phyloP scores from a whole-genome alignment of 1,140 invertebrate genomes.

The Spodoptera litura region DNA sequence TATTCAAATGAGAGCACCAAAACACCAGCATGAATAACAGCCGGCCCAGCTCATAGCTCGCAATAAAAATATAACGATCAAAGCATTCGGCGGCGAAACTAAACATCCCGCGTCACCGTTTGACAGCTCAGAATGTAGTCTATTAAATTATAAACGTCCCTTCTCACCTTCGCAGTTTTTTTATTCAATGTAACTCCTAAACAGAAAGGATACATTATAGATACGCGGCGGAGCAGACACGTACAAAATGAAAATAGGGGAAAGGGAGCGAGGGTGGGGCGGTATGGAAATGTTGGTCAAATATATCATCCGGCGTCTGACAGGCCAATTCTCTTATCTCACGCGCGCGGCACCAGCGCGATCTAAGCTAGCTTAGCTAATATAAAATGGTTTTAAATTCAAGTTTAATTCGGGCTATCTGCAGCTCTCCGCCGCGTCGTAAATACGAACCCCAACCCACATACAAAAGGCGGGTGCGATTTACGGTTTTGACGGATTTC shows the following conservation, averaged over 20 bases:
- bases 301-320: slow-evolving; percentile 94
- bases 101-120: slow-evolving; percentile 66
- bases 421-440: slow-evolving; percentile 68
- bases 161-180: slow-evolving; percentile 72
- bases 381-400: slow-evolving; percentile 86
- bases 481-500: slow-evolving; percentile 81
- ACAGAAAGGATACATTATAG: slow-evolving; percentile 81
- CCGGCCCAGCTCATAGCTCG: slow-evolving; percentile 37
- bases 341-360: slow-evolving; percentile 75
- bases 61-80: slow-evolving; percentile 53
- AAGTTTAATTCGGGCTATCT: slow-evolving; percentile 85
- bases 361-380: slow-evolving; percentile 86
- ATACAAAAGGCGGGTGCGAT: slow-evolving; percentile 77
- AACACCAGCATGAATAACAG: slow-evolving; percentile 52
- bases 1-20: slow-evolving; percentile 62
- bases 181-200: slow-evolving; percentile 78
- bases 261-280: slow-evolving; percentile 75
- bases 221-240: slow-evolving; percentile 80
- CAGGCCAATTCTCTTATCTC: slow-evolving; percentile 95
- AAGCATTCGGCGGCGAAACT: slow-evolving; percentile 47
- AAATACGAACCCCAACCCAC: slow-evolving; percentile 70
- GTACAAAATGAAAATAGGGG: slow-evolving; percentile 85
- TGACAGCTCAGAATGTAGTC: slow-evolving; percentile 70
- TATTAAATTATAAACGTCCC: slow-evolving; percentile 74
- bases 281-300: slow-evolving; percentile 94